These are phyloP conservation scores for Zoroaster sp. DNA, from an alignment of 53 echinoderm and acorn worm species.

Conservation along the genomic window DNA sequence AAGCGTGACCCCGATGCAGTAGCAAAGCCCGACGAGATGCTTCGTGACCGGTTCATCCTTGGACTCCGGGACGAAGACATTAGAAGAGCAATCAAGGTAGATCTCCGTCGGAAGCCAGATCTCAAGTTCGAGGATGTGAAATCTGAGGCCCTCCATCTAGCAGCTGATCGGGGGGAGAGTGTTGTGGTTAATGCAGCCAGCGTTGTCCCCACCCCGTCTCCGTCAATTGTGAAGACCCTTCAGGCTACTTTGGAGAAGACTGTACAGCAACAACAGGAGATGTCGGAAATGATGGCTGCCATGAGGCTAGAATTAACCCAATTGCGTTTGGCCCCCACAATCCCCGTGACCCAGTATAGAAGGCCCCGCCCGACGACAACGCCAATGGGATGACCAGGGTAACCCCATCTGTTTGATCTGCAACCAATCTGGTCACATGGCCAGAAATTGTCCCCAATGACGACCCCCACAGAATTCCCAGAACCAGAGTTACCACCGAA, in stretches of 20 bases:
- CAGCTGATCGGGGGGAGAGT: too few relatives aligned
- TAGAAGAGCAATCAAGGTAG: too few relatives aligned
- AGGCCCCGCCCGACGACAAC: background rate
- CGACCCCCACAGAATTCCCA: background rate
- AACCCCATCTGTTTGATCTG: background rate
- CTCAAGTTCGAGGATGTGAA: too few relatives aligned
- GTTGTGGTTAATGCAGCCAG: too few relatives aligned
- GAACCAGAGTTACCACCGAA: background rate
- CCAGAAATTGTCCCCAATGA: background rate
- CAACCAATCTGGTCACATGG: background rate
- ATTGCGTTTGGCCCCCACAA: background rate
- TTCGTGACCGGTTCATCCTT: too few relatives aligned
- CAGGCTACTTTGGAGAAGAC: background rate
- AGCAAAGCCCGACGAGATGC: too few relatives aligned
- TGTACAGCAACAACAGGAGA: background rate
- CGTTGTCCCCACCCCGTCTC: background rate
- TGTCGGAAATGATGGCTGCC: slow-evolving; percentile 3
- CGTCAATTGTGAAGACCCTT: background rate
- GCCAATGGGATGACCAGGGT: background rate
- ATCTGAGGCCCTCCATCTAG: too few relatives aligned
- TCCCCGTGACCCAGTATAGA: background rate
- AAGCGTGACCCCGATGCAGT: too few relatives aligned
- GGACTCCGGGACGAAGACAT: too few relatives aligned
- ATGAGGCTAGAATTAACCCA: too few relatives aligned
- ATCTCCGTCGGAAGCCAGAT: too few relatives aligned